Evolutionary conservation across 2,797 vertebrate genomes (phyloP).

Genomic region (Eidolon dupreanum): DNA sequence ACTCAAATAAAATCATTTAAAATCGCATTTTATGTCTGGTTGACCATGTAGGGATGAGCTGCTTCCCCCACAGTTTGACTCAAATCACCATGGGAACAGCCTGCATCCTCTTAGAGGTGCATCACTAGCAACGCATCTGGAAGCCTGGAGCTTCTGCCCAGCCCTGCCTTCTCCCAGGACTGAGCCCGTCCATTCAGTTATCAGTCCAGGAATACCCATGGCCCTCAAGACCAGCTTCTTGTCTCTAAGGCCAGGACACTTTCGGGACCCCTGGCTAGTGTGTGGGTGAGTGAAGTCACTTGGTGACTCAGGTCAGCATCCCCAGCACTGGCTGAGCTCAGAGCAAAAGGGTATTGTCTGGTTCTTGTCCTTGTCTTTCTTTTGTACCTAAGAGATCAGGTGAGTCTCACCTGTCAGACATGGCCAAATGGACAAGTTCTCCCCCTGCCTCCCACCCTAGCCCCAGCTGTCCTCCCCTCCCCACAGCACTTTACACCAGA

Average conservation of each 20-base stretch:
- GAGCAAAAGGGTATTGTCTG: background rate
- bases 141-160: background rate
- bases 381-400: background rate
- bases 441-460: background rate
- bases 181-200: background rate
- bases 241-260: background rate
- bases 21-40: constrained; percentile 72
- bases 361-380: background rate
- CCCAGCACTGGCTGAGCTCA: background rate
- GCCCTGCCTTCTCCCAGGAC: background rate
- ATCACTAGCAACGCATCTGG: background rate
- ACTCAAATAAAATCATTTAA: constrained; percentile 77
- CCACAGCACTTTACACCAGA: background rate
- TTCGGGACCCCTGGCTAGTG: background rate
- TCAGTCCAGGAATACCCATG: background rate
- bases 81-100: constrained; percentile 80
- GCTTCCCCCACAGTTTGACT: constrained; percentile 61
- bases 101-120: constrained; percentile 35
- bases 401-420: background rate
- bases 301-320: background rate
- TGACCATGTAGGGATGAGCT: constrained; percentile 62
- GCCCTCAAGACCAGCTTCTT: background rate
- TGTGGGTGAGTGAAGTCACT: background rate
- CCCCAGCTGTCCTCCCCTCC: background rate
- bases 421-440: background rate